These are phyloP conservation scores for Sebastes elongatus DNA, from an alignment of 2,797 vertebrate species.

Conservation along the genomic window DNA sequence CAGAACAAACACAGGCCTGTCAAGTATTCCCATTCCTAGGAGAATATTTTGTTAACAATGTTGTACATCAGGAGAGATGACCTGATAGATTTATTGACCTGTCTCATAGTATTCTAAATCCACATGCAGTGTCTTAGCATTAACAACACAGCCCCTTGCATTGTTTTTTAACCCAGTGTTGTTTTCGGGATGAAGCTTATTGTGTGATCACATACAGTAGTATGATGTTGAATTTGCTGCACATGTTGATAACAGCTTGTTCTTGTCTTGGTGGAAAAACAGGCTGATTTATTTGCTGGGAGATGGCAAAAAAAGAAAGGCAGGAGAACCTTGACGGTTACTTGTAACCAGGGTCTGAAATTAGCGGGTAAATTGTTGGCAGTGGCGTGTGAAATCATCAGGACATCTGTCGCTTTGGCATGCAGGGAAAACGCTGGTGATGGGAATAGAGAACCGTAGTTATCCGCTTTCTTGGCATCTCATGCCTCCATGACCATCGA, in stretches of 20 bases:
- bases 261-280: not conserved
- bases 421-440: too few relatives aligned
- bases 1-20: not conserved
- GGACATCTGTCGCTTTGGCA: too few relatives aligned
- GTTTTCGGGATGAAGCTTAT: fast-evolving
- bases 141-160: not conserved
- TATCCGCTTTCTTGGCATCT: too few relatives aligned
- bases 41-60: not conserved
- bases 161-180: not conserved
- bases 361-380: too few relatives aligned
- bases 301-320: not conserved
- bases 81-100: too few relatives aligned
- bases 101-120: not conserved
- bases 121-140: not conserved
- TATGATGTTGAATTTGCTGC: not conserved
- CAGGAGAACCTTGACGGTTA: not conserved
- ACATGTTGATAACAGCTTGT: not conserved
- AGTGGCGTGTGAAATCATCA: too few relatives aligned
- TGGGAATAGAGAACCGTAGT: too few relatives aligned
- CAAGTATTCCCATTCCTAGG: not conserved
- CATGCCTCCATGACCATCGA: too few relatives aligned
- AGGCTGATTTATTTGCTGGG: not conserved
- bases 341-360: too few relatives aligned
- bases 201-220: not conserved
- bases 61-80: not conserved